A percentile compares a stretch with the other conserved stretches of the same genome.
These are phyloP conservation scores for Sebastes schlegelii DNA, from an alignment of 2,113 vertebrate species.

Conservation along the genomic window DNA sequence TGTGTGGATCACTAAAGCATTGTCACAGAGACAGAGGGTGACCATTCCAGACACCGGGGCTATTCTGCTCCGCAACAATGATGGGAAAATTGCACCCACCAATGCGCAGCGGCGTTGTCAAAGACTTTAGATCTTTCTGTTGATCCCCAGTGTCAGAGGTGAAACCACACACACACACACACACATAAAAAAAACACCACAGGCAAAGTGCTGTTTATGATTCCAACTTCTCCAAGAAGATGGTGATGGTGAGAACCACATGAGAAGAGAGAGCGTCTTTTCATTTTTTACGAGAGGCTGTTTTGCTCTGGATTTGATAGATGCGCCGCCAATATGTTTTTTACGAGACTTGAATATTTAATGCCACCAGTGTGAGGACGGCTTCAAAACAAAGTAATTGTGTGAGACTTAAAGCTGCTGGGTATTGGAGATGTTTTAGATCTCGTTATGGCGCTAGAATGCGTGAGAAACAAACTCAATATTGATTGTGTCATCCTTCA, in stretches of 20 bases:
- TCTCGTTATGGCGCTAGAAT: background rate
- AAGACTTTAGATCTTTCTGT: conserved; percentile 50
- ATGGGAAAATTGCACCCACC: conserved; percentile 59
- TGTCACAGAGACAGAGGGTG: conserved; percentile 73
- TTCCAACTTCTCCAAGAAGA: conserved; percentile 31
- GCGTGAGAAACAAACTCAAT: background rate
- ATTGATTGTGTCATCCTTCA: background rate
- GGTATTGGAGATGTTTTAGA: conserved; percentile 8
- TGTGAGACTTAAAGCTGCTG: conserved; percentile 27
- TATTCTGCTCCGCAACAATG: conserved; percentile 72
- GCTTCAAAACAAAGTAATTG: conserved; percentile 61
- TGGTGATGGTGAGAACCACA: conserved; percentile 35
- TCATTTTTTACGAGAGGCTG: conserved; percentile 18
- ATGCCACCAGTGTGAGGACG: conserved; percentile 38
- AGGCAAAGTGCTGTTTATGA: conserved; percentile 31
- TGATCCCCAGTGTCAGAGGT: conserved; percentile 51
- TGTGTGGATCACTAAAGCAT: conserved; percentile 77
- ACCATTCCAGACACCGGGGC: conserved; percentile 62
- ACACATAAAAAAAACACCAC: conserved; percentile 1
- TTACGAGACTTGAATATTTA: conserved; percentile 48
- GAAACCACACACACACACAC: conserved; percentile 37
- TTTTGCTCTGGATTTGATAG: conserved; percentile 52
- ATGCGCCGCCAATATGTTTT: conserved; percentile 66
- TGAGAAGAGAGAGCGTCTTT: conserved; percentile 34
- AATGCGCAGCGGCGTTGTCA: conserved; percentile 24